Evolutionary conservation across 2,113 vertebrate species (phyloP).

Genomic region (Podarcis muralis): DNA sequence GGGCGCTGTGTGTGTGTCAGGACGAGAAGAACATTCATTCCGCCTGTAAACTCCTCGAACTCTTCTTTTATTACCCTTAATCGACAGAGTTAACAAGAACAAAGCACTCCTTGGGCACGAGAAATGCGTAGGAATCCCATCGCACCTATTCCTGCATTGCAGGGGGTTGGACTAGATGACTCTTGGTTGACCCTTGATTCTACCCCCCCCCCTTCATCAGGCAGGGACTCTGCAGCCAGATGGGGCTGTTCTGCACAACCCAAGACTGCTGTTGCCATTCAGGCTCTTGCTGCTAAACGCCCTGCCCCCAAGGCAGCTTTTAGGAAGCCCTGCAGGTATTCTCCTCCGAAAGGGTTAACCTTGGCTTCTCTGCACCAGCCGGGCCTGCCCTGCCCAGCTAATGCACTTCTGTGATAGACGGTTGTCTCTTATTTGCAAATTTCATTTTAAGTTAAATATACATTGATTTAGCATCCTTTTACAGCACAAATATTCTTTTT

Average conservation of each 20-base stretch:
- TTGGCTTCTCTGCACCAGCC: conserved; percentile 53
- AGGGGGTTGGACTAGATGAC: no score
- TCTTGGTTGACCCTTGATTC: no score
- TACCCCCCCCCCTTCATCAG: not conserved
- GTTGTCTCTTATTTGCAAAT: conserved; percentile 68
- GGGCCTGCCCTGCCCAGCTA: conserved; percentile 33
- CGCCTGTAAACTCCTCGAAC: conserved; percentile 54
- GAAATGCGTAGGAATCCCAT: conserved; percentile 47
- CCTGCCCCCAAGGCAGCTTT: not conserved
- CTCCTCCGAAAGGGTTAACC: conserved; percentile 57
- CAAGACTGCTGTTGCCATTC: no score
- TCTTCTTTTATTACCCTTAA: conserved; percentile 64
- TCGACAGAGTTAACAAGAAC: conserved; percentile 63
- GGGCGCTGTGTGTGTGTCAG: not conserved
- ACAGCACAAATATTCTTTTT: conserved; percentile 54
- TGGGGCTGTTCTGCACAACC: not conserved
- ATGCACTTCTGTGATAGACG: conserved; percentile 64
- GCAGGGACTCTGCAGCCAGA: not conserved
- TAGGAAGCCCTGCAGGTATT: not conserved
- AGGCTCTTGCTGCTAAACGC: no score
- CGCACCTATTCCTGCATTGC: no score
- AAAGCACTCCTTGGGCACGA: conserved; percentile 59
- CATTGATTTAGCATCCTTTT: conserved; percentile 66
- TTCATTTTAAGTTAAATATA: conserved; percentile 73
- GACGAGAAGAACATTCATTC: conserved; percentile 56